A percentile compares a stretch with the other conserved stretches of the same genome.
phyloP scores from a whole-genome alignment of 2,797 vertebrate genomes.

The Tokudaia tokunoshimensis region DNA sequence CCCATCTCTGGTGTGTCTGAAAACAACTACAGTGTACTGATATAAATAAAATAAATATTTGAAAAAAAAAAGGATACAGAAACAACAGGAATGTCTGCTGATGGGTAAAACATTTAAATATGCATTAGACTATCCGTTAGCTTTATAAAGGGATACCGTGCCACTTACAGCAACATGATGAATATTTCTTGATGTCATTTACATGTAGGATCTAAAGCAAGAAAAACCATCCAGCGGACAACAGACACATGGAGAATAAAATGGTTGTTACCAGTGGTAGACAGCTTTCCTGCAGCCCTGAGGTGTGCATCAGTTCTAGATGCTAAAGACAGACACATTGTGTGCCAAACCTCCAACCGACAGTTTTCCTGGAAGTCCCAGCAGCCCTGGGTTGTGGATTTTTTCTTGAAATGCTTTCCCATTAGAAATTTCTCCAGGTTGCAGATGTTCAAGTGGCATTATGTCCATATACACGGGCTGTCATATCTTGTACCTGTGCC shows the following conservation, averaged over 20 bases:
- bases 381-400: background rate
- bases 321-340: background rate
- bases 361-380: background rate
- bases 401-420: conserved; percentile 6
- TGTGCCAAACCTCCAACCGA: background rate
- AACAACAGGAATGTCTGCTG: background rate
- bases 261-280: too few species aligned
- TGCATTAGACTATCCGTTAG: background rate
- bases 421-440: background rate
- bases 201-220: background rate
- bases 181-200: background rate
- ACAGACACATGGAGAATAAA: background rate
- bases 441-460: background rate
- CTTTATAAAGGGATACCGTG: background rate
- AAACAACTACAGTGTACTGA: too few species aligned
- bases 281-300: too few species aligned
- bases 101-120: background rate
- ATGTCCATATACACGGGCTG: background rate
- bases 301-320: background rate
- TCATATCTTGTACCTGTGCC: too few species aligned
- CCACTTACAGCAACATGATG: background rate
- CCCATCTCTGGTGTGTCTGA: too few species aligned
- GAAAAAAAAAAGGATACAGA: background rate
- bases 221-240: background rate
- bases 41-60: too few species aligned